Conservation (phyloP, 2,797 vertebrate genomes). For the Catharus ustulatus region DNA sequence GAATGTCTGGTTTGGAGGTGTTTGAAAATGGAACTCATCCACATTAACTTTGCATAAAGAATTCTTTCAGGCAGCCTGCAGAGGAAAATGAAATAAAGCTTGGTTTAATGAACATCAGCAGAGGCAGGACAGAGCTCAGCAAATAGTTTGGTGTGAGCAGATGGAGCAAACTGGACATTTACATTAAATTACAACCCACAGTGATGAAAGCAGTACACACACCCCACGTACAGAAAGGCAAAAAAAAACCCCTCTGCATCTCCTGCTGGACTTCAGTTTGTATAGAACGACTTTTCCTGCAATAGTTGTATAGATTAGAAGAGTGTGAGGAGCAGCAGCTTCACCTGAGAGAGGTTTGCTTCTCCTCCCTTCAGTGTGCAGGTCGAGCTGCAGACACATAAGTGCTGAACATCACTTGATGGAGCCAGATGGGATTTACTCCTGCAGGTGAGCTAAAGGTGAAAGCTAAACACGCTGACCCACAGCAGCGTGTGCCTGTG, state of each 20-base stretch:
- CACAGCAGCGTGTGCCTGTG: rapidly evolving
- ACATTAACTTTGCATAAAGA: slow-evolving; percentile 24
- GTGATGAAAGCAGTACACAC: neutral
- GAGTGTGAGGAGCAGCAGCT: neutral
- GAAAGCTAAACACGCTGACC: neutral
- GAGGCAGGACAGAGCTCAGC: neutral
- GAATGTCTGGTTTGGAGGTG: slow-evolving; percentile 26
- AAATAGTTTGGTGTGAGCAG: neutral
- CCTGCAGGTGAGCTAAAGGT: neutral
- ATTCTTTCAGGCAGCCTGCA: slow-evolving; percentile 10
- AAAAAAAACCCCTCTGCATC: neutral
- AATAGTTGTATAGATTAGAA: rapidly evolving
- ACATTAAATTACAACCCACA: neutral
- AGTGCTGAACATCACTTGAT: rapidly evolving
- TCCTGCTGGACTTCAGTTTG: neutral
- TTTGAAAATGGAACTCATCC: slow-evolving; percentile 38
- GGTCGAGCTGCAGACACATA: neutral
- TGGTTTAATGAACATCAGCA: neutral
- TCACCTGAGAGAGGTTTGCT: neutral
- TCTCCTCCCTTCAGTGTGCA: neutral
- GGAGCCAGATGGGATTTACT: neutral
- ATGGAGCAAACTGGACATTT: neutral
- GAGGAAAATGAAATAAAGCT: neutral
- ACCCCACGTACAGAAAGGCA: neutral
- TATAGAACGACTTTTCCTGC: neutral